A percentile compares a stretch with the other conserved stretches of the same genome.
These are phyloP conservation scores for Lota lota DNA, from an alignment of 2,113 vertebrate species.

Conservation along the genomic window DNA sequence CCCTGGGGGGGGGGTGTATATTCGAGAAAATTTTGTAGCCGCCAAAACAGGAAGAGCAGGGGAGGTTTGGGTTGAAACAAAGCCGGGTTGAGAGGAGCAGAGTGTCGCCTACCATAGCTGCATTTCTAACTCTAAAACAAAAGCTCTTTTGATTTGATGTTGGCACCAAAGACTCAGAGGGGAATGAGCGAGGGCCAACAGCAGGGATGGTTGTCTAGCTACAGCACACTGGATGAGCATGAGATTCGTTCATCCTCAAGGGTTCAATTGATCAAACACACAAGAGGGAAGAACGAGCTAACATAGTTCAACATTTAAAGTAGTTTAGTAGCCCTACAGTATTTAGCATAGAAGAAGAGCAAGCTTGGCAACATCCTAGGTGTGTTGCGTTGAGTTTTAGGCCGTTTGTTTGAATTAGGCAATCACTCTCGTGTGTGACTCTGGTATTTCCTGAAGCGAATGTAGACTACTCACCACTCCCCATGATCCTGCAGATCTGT, in stretches of 20 bases:
- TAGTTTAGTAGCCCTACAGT: not conserved
- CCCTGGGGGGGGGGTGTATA: constrained; percentile 12
- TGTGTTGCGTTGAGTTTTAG: not conserved
- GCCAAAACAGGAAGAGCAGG: constrained; percentile 3
- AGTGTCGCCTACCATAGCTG: constrained; percentile 38
- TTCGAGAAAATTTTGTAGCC: not conserved
- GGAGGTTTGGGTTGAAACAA: constrained; percentile 46
- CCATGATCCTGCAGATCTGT: constrained; percentile 66
- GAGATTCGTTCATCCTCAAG: not conserved
- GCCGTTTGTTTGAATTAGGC: not conserved
- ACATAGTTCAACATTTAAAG: not conserved
- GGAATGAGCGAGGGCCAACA: constrained; percentile 28
- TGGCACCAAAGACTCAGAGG: constrained; percentile 22
- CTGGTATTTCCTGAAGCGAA: not conserved
- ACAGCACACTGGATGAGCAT: not conserved
- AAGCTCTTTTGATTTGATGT: constrained; percentile 67
- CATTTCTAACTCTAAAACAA: constrained; percentile 65
- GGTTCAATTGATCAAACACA: not conserved
- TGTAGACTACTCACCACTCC: constrained; percentile 51
- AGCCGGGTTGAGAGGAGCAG: constrained; percentile 27
- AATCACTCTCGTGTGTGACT: too few relatives aligned
- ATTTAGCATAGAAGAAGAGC: not conserved
- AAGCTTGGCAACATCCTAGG: too few relatives aligned
- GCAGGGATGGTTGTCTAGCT: constrained; percentile 6
- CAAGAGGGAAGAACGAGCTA: not conserved